Percentiles rank a stretch among this genome's conserved stretches.
Conservation (phyloP, 2,113 vertebrate genomes). For the Polyodon spathula region DNA sequence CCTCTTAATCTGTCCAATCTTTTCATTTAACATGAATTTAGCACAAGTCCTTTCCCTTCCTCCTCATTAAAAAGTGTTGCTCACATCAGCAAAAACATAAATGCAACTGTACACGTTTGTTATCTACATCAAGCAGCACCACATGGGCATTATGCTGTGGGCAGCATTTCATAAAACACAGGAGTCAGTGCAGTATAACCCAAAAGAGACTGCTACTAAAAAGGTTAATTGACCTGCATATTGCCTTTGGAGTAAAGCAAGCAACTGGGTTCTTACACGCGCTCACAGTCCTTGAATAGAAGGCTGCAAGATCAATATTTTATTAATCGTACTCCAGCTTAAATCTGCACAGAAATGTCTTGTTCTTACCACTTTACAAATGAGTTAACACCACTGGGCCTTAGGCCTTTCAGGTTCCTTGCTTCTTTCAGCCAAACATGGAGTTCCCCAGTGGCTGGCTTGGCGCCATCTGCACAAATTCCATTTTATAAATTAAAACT, state of each 20-base stretch:
- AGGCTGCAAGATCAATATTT: slow-evolving; percentile 25
- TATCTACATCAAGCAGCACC: too few species aligned
- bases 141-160: neutral
- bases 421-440: slow-evolving; percentile 33
- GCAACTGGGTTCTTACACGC: neutral
- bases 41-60: too few species aligned
- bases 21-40: too few species aligned
- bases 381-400: slow-evolving; percentile 25
- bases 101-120: too few species aligned
- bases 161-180: slow-evolving; percentile 12
- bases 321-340: slow-evolving; percentile 24
- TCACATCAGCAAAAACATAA: too few species aligned
- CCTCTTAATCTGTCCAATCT: too few species aligned
- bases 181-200: neutral
- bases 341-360: slow-evolving; percentile 7
- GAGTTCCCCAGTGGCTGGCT: slow-evolving; percentile 25
- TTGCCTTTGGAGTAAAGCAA: slow-evolving; percentile 15
- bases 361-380: slow-evolving; percentile 34
- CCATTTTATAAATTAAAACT: slow-evolving; percentile 15
- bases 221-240: slow-evolving; percentile 22
- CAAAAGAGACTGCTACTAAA: neutral
- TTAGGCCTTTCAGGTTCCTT: slow-evolving; percentile 21
- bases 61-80: too few species aligned
- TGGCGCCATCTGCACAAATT: slow-evolving; percentile 19
- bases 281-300: neutral